Conservation (phyloP, 1,140 invertebrate genomes). For the Panulirus ornatus region DNA sequence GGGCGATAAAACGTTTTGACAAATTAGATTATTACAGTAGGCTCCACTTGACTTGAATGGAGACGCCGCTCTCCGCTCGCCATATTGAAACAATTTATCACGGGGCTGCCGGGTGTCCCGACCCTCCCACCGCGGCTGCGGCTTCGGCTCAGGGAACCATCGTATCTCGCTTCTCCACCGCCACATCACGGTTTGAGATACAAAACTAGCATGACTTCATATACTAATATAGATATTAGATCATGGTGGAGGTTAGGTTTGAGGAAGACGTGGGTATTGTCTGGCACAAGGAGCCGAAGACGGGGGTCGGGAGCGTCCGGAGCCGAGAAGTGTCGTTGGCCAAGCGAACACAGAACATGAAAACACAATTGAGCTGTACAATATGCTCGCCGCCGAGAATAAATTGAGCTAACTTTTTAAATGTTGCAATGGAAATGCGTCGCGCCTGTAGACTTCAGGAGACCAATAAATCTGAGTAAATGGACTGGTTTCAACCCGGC, state of each 20-base stretch:
- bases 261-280: background rate
- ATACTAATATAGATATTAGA: no score
- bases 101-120: background rate
- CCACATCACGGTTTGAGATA: no score
- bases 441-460: conserved; percentile 41
- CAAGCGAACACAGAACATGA: conserved; percentile 70
- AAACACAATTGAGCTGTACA: conserved; percentile 74
- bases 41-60: conserved; percentile 74
- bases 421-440: conserved; percentile 68
- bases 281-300: background rate
- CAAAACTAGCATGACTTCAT: no score
- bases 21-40: conserved; percentile 75
- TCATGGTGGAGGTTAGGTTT: background rate
- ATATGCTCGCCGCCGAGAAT: conserved; percentile 72
- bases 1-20: conserved; percentile 76
- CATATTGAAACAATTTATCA: conserved; percentile 74
- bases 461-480: conserved; percentile 65
- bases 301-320: background rate
- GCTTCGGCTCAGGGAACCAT: background rate
- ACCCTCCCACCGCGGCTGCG: conserved; percentile 21
- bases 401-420: conserved; percentile 74
- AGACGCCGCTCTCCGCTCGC: conserved; percentile 62
- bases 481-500: conserved; percentile 44
- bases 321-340: conserved; percentile 29
- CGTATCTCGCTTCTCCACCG: no score